A percentile compares a stretch with the other conserved stretches of the same genome.
Evolutionary conservation across 2,797 vertebrate species (phyloP).

Genomic region (Passerculus sandwichensis): DNA sequence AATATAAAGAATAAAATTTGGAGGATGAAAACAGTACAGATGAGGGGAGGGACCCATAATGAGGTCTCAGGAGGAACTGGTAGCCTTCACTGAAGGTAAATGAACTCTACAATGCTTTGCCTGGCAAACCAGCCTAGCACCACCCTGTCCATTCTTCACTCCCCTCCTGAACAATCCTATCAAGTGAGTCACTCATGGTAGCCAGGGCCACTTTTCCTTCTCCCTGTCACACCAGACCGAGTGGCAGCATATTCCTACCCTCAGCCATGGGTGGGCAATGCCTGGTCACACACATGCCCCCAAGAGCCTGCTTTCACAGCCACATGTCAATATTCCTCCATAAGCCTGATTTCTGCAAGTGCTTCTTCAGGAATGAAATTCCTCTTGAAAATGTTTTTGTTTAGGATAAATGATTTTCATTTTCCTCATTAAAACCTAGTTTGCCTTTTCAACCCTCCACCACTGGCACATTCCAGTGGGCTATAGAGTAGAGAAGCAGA

Average conservation of each 20-base stretch:
- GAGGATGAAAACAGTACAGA: background rate
- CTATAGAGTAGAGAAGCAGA: background rate
- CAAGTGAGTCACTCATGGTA: background rate
- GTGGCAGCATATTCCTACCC: background rate
- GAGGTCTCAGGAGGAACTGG: background rate
- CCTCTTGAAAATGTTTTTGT: background rate
- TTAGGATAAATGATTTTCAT: background rate
- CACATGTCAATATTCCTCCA: background rate
- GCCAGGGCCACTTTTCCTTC: background rate
- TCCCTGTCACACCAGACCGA: fast-evolving
- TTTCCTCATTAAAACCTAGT: background rate
- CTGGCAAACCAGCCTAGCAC: background rate
- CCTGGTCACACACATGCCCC: background rate
- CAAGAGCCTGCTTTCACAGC: background rate
- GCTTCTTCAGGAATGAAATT: background rate
- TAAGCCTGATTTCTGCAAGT: background rate
- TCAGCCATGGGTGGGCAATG: background rate
- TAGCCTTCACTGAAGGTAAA: background rate
- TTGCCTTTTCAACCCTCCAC: background rate
- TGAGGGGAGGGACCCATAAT: background rate
- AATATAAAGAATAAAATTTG: background rate
- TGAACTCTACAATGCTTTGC: background rate
- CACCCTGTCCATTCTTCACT: background rate
- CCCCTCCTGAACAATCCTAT: fast-evolving
- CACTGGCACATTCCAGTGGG: background rate